Evolutionary conservation across 2,113 vertebrate species (phyloP), one percentile per base, ranked within the genome.

Genomic region (Solea senegalensis): DNA sequence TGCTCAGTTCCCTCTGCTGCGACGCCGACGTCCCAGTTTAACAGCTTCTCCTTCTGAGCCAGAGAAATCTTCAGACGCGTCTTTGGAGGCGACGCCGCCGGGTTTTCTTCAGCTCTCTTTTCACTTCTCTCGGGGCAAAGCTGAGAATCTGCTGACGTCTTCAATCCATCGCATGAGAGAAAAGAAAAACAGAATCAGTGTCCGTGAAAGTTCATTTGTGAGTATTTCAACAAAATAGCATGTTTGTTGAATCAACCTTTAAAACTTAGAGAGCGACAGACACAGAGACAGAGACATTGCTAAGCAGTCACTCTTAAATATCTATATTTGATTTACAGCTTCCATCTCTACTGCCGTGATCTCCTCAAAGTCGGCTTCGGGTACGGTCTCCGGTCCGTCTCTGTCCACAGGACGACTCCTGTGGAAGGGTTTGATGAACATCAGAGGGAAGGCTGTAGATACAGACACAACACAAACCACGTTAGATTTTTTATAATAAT

Each of bases 391-490:
- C 0, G 74, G 72, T 11, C 73, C 72, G 0, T 74, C 69, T 64
- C 48, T 84, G 68, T 85, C 71, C 4, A 0, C 16, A 1, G 66
- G 49, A 46, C 21, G 40, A 34, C 72, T 80, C 34, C 50, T 83
- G 15, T 86, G 78, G 69, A 89, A 79, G 45, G 54, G 78, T 34
- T 90, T 94, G 43, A 89, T 67, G 72, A 92, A 89, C 65, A 92
- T 69, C 45, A 92, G 83, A 4, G 93, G 92, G 56, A 94, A 85
- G 1, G 90, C 94, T 94, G 81, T 6, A 59, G 7, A 71, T 27
- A 61, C 15, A 65, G 39, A 69, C n/a, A 54, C 39, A 60, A 51
- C 55, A 52, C 28, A 27, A 39, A 64, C 8, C 10, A 46, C 26
- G 10, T 12, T 21, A 54, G 4, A 15, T 34, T 34, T 2, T 34